Percentiles rank a stretch among this genome's conserved stretches.
Conservation (phyloP, 2,113 vertebrate genomes). For the Halcyon senegalensis region DNA sequence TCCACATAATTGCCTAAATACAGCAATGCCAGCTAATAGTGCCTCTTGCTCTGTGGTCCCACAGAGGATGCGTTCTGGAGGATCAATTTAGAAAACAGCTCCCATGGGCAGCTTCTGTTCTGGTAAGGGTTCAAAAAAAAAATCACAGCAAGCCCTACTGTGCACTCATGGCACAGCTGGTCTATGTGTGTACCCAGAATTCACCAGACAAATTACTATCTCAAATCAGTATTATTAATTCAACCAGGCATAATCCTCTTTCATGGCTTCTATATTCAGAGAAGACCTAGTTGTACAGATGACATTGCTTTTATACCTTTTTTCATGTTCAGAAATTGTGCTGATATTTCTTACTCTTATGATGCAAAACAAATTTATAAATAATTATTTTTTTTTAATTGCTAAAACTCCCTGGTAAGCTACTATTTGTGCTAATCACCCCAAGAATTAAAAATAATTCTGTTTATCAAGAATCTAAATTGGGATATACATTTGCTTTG, state of each 20-base stretch:
- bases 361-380: neutral
- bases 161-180: fast-evolving
- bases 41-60: fast-evolving
- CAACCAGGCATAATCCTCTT: neutral
- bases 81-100: neutral
- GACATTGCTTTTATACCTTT: neutral
- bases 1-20: neutral
- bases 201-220: too few species aligned
- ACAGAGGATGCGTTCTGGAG: fast-evolving
- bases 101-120: fast-evolving
- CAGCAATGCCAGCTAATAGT: neutral
- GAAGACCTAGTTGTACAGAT: neutral
- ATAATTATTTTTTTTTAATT: neutral
- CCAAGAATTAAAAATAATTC: neutral
- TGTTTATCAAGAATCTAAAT: neutral
- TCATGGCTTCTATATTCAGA: neutral
- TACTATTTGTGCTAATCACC: neutral
- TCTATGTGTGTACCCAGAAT: fast-evolving
- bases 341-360: neutral
- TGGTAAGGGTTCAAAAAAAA: neutral
- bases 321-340: neutral
- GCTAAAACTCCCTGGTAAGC: neutral
- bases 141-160: fast-evolving
- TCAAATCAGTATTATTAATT: too few species aligned
- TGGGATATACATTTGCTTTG: neutral